These are phyloP conservation scores for Aphelinus certus DNA, from an alignment of 1,140 invertebrate genomes.

Conservation along the genomic window DNA sequence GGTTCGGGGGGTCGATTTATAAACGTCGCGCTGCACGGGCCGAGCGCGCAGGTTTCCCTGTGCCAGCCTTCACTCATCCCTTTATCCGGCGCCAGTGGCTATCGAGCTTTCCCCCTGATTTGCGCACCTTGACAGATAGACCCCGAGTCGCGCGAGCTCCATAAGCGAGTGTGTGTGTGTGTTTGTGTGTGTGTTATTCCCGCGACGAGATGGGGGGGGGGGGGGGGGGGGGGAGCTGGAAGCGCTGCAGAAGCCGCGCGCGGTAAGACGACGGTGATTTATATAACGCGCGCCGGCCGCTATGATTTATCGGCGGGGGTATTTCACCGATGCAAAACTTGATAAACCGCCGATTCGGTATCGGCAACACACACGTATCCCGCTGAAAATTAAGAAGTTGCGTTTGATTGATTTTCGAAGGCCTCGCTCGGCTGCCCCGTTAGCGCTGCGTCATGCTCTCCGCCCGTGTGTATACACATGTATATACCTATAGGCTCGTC, in stretches of 20 bases:
- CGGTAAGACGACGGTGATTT: conserved; percentile 28
- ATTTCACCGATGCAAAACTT: conserved; percentile 36
- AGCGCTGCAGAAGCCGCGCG: no score
- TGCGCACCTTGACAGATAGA: conserved; percentile 8
- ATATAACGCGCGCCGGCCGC: conserved; percentile 13
- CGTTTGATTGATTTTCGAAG: conserved; percentile 32
- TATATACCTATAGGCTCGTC: not conserved
- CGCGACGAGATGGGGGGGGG: no score
- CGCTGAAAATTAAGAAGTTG: conserved; percentile 38
- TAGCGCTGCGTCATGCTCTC: conserved; percentile 5
- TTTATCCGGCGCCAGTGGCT: not conserved
- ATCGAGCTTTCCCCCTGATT: conserved; percentile 14
- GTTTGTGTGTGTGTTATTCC: no score
- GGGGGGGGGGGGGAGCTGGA: no score
- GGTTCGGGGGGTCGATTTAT: conserved; percentile 10
- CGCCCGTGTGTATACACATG: not conserved
- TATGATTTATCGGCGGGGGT: conserved; percentile 35
- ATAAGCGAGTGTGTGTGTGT: no score
- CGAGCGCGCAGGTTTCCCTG: conserved; percentile 13
- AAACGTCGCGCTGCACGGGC: conserved; percentile 16
- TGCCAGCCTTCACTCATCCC: not conserved
- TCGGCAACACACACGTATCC: conserved; percentile 8
- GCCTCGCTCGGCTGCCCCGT: not conserved
- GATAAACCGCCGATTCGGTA: conserved; percentile 31
- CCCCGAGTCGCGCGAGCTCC: no score